These are phyloP conservation scores for Merops nubicus DNA, from an alignment of 2,113 vertebrate genomes.

Conservation along the genomic window DNA sequence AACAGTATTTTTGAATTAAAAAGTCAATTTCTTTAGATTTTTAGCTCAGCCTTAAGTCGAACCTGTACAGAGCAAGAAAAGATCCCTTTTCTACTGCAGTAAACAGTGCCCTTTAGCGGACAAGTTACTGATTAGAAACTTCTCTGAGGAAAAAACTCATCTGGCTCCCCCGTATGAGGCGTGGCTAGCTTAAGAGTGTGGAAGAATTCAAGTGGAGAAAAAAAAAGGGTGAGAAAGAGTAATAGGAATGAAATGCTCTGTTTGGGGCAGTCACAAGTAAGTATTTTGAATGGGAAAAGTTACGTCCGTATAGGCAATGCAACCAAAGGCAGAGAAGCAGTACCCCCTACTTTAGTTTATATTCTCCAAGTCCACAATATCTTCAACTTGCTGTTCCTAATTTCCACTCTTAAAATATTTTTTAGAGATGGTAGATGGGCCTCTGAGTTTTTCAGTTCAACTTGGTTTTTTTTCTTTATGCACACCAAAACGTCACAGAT, in stretches of 20 bases:
- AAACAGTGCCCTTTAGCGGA: constrained; percentile 7
- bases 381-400: not conserved
- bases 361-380: not conserved
- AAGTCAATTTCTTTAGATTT: not conserved
- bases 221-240: not conserved
- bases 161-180: not conserved
- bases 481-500: not conserved
- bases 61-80: not conserved
- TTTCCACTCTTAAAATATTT: not conserved
- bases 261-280: not conserved
- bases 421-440: not conserved
- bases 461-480: not conserved
- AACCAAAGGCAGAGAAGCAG: not conserved
- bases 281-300: not conserved
- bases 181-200: not conserved
- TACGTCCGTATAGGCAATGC: not conserved
- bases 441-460: not conserved
- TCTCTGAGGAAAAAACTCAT: not conserved
- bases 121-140: constrained; percentile 14
- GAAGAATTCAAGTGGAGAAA: not conserved
- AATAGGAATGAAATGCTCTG: not conserved
- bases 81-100: not conserved
- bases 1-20: not conserved
- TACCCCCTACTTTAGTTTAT: not conserved
- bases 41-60: not conserved